phyloP scores from a whole-genome alignment of 2,113 vertebrate genomes.

The Equus quagga region DNA sequence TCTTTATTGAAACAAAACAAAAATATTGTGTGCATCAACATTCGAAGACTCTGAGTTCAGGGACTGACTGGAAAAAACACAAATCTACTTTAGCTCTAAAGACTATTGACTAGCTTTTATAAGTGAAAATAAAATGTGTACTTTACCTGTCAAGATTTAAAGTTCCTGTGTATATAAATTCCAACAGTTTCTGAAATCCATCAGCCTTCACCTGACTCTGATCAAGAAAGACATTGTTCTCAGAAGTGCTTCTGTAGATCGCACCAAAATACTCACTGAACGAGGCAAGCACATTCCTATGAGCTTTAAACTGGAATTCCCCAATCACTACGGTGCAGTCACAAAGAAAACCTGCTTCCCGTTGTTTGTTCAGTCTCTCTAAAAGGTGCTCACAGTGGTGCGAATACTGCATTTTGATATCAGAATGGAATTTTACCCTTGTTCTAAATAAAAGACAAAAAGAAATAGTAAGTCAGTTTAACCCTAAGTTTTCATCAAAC shows the following conservation, averaged over 20 bases:
- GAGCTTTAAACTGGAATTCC: slow-evolving; percentile 91
- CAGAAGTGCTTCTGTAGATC: slow-evolving; percentile 89
- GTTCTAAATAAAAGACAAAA: slow-evolving; percentile 74
- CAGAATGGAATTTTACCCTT: slow-evolving; percentile 46
- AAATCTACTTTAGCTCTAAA: neutral
- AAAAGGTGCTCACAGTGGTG: slow-evolving; percentile 92
- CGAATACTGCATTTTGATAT: slow-evolving; percentile 87
- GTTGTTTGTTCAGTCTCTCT: slow-evolving; percentile 91
- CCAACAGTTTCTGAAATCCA: slow-evolving; percentile 95
- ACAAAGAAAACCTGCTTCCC: slow-evolving; percentile 91
- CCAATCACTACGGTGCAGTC: slow-evolving; percentile 93
- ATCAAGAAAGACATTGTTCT: slow-evolving; percentile 91
- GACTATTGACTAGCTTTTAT: neutral
- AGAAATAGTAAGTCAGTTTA: neutral
- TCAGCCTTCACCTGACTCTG: slow-evolving; percentile 93
- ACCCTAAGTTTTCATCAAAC: neutral
- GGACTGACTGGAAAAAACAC: neutral
- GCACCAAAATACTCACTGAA: slow-evolving; percentile 96
- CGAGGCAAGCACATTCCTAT: slow-evolving; percentile 95
- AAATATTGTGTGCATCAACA: neutral
- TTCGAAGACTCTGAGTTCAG: neutral
- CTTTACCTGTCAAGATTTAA: slow-evolving; percentile 95
- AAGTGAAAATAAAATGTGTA: neutral
- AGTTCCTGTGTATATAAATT: slow-evolving; percentile 96
- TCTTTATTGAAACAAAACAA: neutral